Evolutionary conservation across 2,113 vertebrate species (phyloP), one percentile per base, ranked within the genome.

Genomic region (Cyprinodon brontotheroides): DNA sequence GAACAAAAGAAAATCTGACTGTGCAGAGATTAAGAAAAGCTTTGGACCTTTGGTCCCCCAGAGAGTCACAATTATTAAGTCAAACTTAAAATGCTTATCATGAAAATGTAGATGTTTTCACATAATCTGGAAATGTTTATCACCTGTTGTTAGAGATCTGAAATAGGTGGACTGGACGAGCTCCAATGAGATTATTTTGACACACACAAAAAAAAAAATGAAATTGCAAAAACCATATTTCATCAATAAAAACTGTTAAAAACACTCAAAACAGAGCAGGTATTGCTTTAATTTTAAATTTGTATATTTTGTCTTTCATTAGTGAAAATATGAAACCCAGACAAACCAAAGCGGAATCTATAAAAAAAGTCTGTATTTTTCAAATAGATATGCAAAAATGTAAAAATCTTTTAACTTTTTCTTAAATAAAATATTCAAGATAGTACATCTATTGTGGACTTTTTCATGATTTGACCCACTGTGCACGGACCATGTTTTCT

Each of bases 31-130:
- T 77, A 78, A 81, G 29, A 83, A 74, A 17, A 40, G 39, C 60
- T 41, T 45, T 61, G 57, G 39, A 65, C 40, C 57, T 3, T 65
- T 62, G 13, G 61, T 76, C 45, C 47, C 62, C 72, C 41, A 70
- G 43, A 53, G 48, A 80, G 57, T 79, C 72, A 68, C 65, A 48
- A 60, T 73, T 68, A 82, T 78, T 29, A 80, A 77, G 81, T 63
- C 38, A 71, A 81, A 72, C 37, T 71, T 70, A n/a, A 15, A n/a
- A 7, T n/a, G 7, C 50, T 9, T 57, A 57, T 20, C 50, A n/a
- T 57, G 50, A 4, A 11, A 45, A 45, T 45, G 9, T 45, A 11
- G 20, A 15, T n/a, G 50, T 50, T 20, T 57, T 57, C 9, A 57
- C 20, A 6, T 53, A 53, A 20, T 53, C 13, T 53, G 48, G 17